Base-by-base conservation (phyloP, 2,888 invertebrate species). In the Cataglyphis cursor region DNA sequence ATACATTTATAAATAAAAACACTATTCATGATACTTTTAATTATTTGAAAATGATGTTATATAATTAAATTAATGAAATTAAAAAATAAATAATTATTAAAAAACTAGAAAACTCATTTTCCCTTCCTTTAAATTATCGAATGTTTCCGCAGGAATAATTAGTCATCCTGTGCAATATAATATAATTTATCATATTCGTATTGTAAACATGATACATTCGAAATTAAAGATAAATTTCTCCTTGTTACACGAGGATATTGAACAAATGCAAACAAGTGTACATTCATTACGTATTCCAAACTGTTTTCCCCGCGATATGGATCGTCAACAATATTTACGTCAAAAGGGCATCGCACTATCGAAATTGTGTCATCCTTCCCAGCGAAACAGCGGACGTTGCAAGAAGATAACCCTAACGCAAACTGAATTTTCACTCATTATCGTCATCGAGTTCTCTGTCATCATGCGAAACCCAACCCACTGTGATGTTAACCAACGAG, bases 331-430 rank as follows among this genome's bases (percentile, higher is more conserved):
- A 18, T 70, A 41, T 70, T 66, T 66, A 38, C 4, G 38, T 10
- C 41, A n/a, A 15, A 15, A 59, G 24, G n/a, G 57, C 15, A 18
- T 1, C 21, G 38, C 6, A 28, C n/a, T 57, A 57, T 80, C 59
- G 9, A 70, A 44, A 70, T 70, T 59, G 72, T 72, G 78, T 70
- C 57, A 80, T 72, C 35, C 18, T 35, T 38, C 10, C 31, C 8
- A 57, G 6, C 8, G 12, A 12, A 6, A 41, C 28, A 24, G 18
- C 21, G 78, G 31, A 59, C 70, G 44, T 59, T 28, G 66, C 41
- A 54, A 76, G 44, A 41, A 44, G 78, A 80, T 80, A 80, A 80
- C 44, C 70, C n/a, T 68, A 59, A 44, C 24, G 8, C 21, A 21
- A 31, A 21, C 12, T 24, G 44, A 68, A 44, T 80, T 80, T 62